Evolutionary conservation across 2,113 vertebrate genomes (phyloP).

Genomic region (Nettapus auritus): DNA sequence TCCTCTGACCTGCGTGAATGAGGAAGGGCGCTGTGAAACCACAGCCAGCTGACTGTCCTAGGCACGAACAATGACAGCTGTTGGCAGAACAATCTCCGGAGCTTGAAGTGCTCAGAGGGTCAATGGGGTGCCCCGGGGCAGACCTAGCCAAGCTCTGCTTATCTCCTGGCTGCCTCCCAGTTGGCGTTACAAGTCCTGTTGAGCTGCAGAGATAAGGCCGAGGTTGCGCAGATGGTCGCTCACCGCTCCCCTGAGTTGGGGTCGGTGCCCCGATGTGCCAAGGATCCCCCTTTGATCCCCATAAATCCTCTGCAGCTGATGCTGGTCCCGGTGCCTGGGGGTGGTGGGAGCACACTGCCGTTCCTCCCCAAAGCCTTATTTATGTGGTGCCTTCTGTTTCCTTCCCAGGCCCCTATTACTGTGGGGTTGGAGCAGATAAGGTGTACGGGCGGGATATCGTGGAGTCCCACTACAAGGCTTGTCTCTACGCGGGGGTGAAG

Average conservation of each 20-base stretch:
- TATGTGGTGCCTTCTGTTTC: background rate
- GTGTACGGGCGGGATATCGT: constrained; percentile 86
- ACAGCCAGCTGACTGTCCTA: background rate
- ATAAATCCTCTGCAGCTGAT: background rate
- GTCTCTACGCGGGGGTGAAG: constrained; percentile 81
- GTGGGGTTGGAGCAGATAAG: constrained; percentile 84
- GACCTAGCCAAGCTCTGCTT: background rate
- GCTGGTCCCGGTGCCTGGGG: background rate
- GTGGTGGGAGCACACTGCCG: background rate
- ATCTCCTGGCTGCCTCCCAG: constrained; percentile 15
- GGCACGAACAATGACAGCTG: background rate
- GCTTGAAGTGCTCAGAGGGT: background rate
- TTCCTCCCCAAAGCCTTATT: background rate
- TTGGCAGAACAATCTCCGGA: background rate
- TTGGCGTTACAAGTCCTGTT: background rate
- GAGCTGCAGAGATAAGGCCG: constrained; percentile 23
- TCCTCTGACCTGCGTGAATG: background rate
- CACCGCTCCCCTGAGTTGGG: background rate
- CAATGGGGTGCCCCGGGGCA: background rate
- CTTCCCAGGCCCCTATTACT: constrained; percentile 87
- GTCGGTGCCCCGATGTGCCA: accelerated
- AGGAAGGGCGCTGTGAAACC: background rate
- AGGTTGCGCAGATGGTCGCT: background rate
- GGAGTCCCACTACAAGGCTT: constrained; percentile 85
- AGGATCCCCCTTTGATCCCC: background rate